Base-by-base conservation (phyloP, 2,113 vertebrate genomes). In the Argyrosomus japonicus region DNA sequence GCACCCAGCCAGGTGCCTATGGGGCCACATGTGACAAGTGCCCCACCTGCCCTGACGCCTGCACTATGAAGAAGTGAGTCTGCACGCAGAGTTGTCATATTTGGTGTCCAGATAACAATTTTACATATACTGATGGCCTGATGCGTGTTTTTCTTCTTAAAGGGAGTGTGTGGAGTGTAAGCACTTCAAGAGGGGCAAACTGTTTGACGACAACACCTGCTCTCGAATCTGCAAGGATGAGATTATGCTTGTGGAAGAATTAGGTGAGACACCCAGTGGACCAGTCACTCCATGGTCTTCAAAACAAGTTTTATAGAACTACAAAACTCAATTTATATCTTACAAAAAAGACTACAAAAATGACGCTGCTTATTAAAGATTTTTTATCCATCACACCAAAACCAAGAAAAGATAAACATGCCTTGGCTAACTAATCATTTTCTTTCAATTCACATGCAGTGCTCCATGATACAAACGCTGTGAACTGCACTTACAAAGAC, bases 101-200 rank as follows among this genome's bases (percentile, higher is more conserved):
- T 27, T 13, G 1, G 25, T 21, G 3, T 50, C n/a, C 14, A 19
- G 23, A 58, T 10, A 32, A 15, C 17, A 9, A 2, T 45, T 29
- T n/a, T 0, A 67, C 29, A 72, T 57, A 2, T 71, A 10, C 43
- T 62, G 47, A n/a, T 50, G 10, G 4, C n/a, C 18, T 18, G 1
- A 13, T 36, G 10, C 21, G 0, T 53, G 14, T 71, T 61, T 29
- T 63, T 75, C 36, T 82, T 51, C n/a, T 73, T 57, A 15, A 88
- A 99, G 98, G 90, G 96, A 97, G 1, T 99, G 98, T 1, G 97
- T 99, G 82, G 98, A 99, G 85, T 99, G 98, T 89, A 97, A 97
- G 87, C 97, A 98, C 88, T 99, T 98, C 83, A 93, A 97, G 60
- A 95, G 97, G 13, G 98, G 98, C 10, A 84, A 1, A 23, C 95